Evolutionary conservation across 2,113 vertebrate genomes (phyloP).

Genomic region (Amia ocellicauda): DNA sequence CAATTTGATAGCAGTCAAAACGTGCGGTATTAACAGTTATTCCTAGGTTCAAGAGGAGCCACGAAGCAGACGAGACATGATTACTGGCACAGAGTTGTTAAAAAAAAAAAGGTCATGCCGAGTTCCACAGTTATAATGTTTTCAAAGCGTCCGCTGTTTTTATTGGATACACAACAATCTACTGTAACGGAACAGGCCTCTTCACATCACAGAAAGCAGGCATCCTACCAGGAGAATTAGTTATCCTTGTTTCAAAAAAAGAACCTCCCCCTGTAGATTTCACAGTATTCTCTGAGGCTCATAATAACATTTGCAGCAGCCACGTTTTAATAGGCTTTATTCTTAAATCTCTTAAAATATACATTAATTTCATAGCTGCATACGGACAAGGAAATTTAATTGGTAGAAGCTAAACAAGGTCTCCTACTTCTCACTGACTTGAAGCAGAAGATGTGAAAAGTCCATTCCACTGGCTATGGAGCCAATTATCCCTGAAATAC

Average conservation of each 20-base stretch:
- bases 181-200: not conserved
- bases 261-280: conserved; percentile 13
- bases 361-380: conserved; percentile 66
- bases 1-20: not conserved
- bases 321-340: conserved; percentile 49
- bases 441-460: conserved; percentile 35
- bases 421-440: conserved; percentile 42
- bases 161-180: not conserved
- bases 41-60: no score
- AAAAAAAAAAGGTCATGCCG: not conserved
- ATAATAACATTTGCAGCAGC: conserved; percentile 25
- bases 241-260: not conserved
- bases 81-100: not conserved
- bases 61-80: not conserved
- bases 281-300: conserved; percentile 40
- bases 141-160: not conserved
- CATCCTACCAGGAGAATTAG: not conserved
- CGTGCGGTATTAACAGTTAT: not conserved
- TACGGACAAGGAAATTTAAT: conserved; percentile 58
- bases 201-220: not conserved
- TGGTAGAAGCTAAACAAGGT: conserved; percentile 50
- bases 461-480: conserved; percentile 39
- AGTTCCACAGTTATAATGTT: not conserved
- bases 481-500: conserved; percentile 59
- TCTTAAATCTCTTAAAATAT: conserved; percentile 41